These are phyloP conservation scores for Homarus americanus DNA, from an alignment of 1,140 invertebrate genomes.

Conservation along the genomic window DNA sequence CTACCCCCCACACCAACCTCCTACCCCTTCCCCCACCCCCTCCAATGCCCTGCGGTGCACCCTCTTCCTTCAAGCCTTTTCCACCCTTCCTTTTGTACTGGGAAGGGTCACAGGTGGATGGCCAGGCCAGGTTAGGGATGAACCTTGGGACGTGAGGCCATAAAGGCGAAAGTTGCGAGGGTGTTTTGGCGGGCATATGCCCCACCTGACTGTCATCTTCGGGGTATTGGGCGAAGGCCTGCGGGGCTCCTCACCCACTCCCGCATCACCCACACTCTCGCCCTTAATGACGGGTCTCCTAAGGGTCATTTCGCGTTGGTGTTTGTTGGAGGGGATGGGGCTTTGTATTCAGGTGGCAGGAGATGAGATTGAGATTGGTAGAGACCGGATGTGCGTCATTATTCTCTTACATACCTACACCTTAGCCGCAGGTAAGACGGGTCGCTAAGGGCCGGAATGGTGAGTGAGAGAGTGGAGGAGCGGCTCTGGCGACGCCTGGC, in stretches of 20 bases:
- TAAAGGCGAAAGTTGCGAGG: conserved; percentile 40
- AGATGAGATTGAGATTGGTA: conserved; percentile 72
- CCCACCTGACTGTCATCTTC: conserved; percentile 50
- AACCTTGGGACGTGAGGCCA: neutral
- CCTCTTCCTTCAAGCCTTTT: conserved; percentile 72
- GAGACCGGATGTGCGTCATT: conserved; percentile 74
- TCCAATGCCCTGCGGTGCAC: conserved; percentile 53
- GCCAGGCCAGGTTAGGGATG: neutral
- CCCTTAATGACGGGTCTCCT: conserved; percentile 35
- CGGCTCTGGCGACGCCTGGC: conserved; percentile 5
- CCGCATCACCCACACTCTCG: conserved; percentile 16
- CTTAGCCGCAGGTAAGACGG: conserved; percentile 69
- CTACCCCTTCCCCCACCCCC: neutral
- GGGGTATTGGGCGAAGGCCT: conserved; percentile 40
- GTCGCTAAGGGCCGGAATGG: conserved; percentile 2
- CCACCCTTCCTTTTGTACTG: conserved; percentile 61
- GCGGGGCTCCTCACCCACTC: conserved; percentile 4
- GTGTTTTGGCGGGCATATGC: conserved; percentile 47
- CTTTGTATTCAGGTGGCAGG: conserved; percentile 45
- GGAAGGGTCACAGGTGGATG: conserved; percentile 53
- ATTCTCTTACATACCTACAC: conserved; percentile 73
- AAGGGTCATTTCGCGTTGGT: conserved; percentile 23
- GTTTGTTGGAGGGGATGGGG: conserved; percentile 30
- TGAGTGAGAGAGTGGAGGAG: neutral
- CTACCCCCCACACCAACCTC: neutral